Base-by-base conservation (phyloP, 2,113 vertebrate species). In the Boleophthalmus pectinirostris region DNA sequence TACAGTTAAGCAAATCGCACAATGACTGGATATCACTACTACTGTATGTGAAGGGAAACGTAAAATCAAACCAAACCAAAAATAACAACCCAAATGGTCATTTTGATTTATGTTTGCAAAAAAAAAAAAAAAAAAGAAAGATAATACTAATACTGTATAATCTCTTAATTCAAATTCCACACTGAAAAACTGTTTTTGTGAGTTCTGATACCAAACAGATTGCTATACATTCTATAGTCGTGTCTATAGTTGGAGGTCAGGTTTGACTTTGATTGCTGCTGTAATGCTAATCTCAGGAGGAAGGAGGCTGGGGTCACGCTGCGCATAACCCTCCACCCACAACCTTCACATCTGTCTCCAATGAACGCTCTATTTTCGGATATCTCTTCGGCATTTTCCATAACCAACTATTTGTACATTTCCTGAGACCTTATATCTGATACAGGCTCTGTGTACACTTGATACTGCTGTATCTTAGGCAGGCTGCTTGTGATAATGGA, bases 331-430 rank as follows among this genome's bases (percentile, higher is more conserved):
- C n/a, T 51, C 66, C 66, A 51, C 24, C 16, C 70, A 53, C 72
- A 29, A 12, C 68, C 63, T 46, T 54, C 35, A 45, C 9, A 16
- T 29, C 72, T 72, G 20, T 75, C 78, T 79, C 68, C 53, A 20
- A 51, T 77, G 63, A 66, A 60, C 49, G 20, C 72, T 82, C 77
- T 78, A 80, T 77, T 81, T 78, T 76, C 83, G 68, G 8, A 82
- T 63, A 74, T 82, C 72, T 68, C 76, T 54, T 75, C 67, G 82
- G 73, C 73, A 18, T 60, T 60, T 73, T 43, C 51, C 45, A 54
- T 56, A 61, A 73, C 29, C 54, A 71, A 46, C 75, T 35, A 68
- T 72, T 74, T 57, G 57, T 69, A 33, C 23, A 49, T 51, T 68
- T 75, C 77, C 61, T 35, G 47, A 72, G 78, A 84, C 23, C 70